Conservation (phyloP, 1,140 invertebrate species). For the Danaus melanippus region DNA sequence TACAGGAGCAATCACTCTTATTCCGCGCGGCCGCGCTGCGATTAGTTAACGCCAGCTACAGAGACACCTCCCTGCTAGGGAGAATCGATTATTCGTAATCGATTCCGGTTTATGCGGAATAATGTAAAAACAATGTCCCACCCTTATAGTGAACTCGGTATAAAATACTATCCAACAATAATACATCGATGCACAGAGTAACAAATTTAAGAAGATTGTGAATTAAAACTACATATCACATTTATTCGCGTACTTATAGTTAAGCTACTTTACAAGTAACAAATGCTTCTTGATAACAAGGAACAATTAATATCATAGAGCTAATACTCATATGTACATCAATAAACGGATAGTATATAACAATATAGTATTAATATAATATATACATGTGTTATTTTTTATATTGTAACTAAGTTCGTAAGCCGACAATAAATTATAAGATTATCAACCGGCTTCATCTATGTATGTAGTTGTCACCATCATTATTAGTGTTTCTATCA, state of each 20-base stretch:
- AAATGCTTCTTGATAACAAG: too few relatives aligned
- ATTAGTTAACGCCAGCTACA: conserved; percentile 68
- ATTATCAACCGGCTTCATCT: conserved; percentile 35
- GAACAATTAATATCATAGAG: too few relatives aligned
- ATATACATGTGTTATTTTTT: conserved; percentile 27
- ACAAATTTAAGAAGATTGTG: too few relatives aligned
- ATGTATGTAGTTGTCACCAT: conserved; percentile 32
- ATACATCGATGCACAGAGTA: too few relatives aligned
- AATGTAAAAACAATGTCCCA: conserved; percentile 9
- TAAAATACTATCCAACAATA: too few relatives aligned
- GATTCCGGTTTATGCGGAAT: conserved; percentile 42
- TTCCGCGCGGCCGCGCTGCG: conserved; percentile 65
- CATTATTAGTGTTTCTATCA: conserved; percentile 45
- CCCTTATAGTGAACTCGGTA: too few relatives aligned
- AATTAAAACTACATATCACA: too few relatives aligned
- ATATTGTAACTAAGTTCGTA: conserved; percentile 21
- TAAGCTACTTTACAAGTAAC: too few relatives aligned
- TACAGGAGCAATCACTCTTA: conserved; percentile 64
- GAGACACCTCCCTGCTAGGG: conserved; percentile 55
- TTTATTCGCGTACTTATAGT: too few relatives aligned
- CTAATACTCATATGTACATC: too few relatives aligned
- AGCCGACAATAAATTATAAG: conserved; percentile 33
- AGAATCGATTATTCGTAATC: conserved; percentile 63
- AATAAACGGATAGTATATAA: too few relatives aligned
- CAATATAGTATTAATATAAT: conserved; percentile 5